Base-by-base conservation (phyloP, 2,797 vertebrate species). In the Pipistrellus kuhlii region DNA sequence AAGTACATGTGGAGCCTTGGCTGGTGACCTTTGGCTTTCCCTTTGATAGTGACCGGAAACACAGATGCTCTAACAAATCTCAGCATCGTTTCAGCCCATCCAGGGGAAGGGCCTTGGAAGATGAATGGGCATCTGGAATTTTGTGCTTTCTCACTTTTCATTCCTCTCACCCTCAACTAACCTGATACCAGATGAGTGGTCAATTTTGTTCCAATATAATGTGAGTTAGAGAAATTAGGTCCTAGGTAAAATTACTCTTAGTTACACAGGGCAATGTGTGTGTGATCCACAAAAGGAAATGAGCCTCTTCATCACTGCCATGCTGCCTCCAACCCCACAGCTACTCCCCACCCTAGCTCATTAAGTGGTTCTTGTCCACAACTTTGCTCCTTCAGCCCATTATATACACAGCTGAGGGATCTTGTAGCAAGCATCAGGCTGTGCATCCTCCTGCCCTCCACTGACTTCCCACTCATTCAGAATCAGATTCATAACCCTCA, bases 1-100 rank as follows among this genome's bases (percentile, higher is more conserved):
- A 6, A 13, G 4, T 25, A 10, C 12, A 1, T 6, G 1, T 46
- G 30, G 20, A 64, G 0, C 23, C 48, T 55, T 14, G 20, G 23
- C 14, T 3, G 1, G 25, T 20, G 30, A 12, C 30, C 18, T 3
- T 30, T 20, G 1, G 23, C 38, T 64, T 21, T 35, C 55, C 18
- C 3, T 13, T 2, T 0, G 4, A 12, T 8, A 27, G 75, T 35
- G 75, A 53, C 48, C 35, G 75, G n/a, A 53, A 53, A 51, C 72
- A 48, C n/a, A 53, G 73, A 23, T n/a, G 48, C 20, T 77, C n/a
- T 53, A 48, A 51, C 20, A 14, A 77, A 20, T 76, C 48, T 77
- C 75, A 77, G n/a, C 48, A 35, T 53, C 30, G 8, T 21, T 32
- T n/a, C 12, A 20, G 51, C 4, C 4, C 15, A 44, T 25, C n/a